Evolutionary conservation across 2,797 vertebrate genomes (phyloP).

Genomic region (Bovichtus diacanthus): DNA sequence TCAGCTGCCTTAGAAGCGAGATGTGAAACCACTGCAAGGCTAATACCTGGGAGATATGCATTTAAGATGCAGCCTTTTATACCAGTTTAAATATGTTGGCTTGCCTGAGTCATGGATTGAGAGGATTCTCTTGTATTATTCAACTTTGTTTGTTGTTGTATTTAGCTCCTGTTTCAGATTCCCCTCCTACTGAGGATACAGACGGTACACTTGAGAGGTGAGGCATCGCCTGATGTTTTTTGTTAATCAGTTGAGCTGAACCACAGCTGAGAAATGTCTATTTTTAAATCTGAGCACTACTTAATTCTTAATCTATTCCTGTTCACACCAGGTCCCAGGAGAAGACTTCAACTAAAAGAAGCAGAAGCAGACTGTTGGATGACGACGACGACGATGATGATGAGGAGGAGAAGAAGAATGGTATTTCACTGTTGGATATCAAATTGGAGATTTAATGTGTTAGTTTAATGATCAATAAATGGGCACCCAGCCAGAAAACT

Average conservation of each 20-base stretch:
- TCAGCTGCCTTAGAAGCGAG: background rate
- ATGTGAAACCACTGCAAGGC: background rate
- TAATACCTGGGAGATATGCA: background rate
- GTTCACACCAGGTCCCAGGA: slow-evolving; percentile 61
- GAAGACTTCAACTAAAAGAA: slow-evolving; percentile 82
- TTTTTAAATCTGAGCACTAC: slow-evolving; percentile 11
- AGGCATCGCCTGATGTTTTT: background rate
- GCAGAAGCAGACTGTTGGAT: slow-evolving; percentile 79
- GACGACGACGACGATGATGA: slow-evolving; percentile 83
- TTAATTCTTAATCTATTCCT: slow-evolving; percentile 26
- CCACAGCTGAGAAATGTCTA: background rate
- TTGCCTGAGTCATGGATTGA: background rate
- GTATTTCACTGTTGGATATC: slow-evolving; percentile 44
- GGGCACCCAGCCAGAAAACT: background rate
- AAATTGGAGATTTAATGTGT: background rate
- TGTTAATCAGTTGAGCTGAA: slow-evolving; percentile 17
- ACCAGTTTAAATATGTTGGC: background rate
- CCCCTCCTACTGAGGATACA: slow-evolving; percentile 12
- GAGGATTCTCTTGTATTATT: background rate
- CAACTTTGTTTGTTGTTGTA: background rate
- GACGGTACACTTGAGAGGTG: slow-evolving; percentile 68
- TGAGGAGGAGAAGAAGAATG: slow-evolving; percentile 46
- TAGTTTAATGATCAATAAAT: no score
- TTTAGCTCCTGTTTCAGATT: slow-evolving; percentile 53
- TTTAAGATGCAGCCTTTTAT: background rate